These are phyloP conservation scores for Ailurus styani DNA, from an alignment of 2,113 vertebrate genomes.

Conservation along the genomic window DNA sequence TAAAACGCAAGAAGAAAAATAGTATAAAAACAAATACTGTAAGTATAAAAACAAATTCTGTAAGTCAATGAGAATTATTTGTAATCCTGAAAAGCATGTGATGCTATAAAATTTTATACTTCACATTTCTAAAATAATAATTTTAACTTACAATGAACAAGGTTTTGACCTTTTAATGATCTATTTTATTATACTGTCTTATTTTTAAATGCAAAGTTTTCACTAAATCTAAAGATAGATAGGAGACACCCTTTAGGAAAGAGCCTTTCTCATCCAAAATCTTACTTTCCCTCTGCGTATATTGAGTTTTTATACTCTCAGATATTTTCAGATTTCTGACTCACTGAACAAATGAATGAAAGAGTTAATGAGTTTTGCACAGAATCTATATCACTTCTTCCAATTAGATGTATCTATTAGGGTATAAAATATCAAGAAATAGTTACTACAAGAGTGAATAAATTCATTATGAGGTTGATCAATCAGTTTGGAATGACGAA, in stretches of 20 bases:
- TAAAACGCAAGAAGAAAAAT: background rate
- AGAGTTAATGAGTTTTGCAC: background rate
- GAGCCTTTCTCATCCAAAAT: background rate
- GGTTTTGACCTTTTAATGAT: background rate
- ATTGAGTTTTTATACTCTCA: background rate
- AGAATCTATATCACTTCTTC: background rate
- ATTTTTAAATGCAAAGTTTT: background rate
- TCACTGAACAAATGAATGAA: background rate
- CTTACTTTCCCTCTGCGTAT: background rate
- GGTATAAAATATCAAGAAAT: background rate
- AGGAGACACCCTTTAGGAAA: background rate
- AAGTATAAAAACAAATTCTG: background rate
- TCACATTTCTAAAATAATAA: constrained; percentile 18
- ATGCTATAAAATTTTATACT: background rate
- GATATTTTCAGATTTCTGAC: background rate
- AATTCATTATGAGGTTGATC: background rate
- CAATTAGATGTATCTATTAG: background rate
- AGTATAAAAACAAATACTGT: background rate
- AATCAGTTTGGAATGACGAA: background rate
- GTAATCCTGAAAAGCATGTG: background rate
- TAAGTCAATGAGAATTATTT: background rate
- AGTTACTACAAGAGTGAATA: background rate
- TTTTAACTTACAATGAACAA: background rate
- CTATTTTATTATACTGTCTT: background rate
- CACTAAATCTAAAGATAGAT: background rate